Evolutionary conservation across 2,888 invertebrate genomes (phyloP).

Genomic region (Nomada goodeniana): DNA sequence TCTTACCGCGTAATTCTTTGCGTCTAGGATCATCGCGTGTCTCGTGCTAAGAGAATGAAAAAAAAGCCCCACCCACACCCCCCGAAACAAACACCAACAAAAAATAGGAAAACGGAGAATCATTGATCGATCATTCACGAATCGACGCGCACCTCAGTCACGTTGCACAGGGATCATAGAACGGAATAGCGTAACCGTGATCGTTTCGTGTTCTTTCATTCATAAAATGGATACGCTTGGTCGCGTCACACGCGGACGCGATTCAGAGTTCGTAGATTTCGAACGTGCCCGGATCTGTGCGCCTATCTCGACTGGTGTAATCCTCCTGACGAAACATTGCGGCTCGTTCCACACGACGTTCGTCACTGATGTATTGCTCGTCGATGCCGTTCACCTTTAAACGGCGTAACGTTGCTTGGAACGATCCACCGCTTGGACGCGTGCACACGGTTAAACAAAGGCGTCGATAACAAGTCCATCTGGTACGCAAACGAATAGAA

Average conservation of each 20-base stretch:
- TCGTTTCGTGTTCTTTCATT: constrained; percentile 39
- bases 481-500: background rate
- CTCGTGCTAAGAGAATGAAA: background rate
- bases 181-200: constrained; percentile 9
- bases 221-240: constrained; percentile 1
- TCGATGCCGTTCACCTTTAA: background rate
- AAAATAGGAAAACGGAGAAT: background rate
- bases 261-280: constrained; percentile 21
- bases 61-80: background rate
- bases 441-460: background rate
- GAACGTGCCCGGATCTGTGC: constrained; percentile 48
- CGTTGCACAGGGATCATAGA: constrained; percentile 14
- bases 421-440: background rate
- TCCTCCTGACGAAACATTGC: constrained; percentile 18
- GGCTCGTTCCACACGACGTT: constrained; percentile 5
- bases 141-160: constrained; percentile 7
- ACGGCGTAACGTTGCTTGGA: background rate
- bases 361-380: background rate
- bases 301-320: constrained; percentile 36
- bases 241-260: background rate
- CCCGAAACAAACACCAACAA: too few species aligned
- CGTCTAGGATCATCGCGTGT: constrained; percentile 16
- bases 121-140: constrained; percentile 2
- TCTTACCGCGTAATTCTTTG: constrained; percentile 27
- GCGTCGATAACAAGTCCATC: background rate